These are phyloP conservation scores for Anaspis maculata DNA, from an alignment of 2,888 invertebrate genomes.

Conservation along the genomic window DNA sequence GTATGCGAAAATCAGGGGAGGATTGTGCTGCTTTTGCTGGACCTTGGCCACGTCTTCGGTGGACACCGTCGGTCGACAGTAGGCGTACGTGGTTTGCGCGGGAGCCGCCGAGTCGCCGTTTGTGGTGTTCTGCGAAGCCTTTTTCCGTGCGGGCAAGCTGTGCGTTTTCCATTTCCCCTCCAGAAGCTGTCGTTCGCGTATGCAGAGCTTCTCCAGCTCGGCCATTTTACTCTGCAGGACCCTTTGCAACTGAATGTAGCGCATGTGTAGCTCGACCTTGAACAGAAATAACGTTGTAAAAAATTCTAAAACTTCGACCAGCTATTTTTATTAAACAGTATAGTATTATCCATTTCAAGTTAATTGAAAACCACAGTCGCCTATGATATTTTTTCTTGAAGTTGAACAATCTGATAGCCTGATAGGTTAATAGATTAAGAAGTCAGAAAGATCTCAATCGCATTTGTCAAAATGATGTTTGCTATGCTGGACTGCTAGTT, in stretches of 20 bases:
- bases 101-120: slow-evolving; percentile 46
- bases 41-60: slow-evolving; percentile 66
- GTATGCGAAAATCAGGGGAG: slow-evolving; percentile 40
- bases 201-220: slow-evolving; percentile 72
- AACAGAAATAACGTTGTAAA: too few species aligned
- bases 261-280: slow-evolving; percentile 82
- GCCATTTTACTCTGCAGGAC: slow-evolving; percentile 75
- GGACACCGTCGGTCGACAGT: slow-evolving; percentile 70
- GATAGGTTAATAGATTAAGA: too few species aligned
- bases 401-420: too few species aligned
- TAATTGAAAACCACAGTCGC: too few species aligned
- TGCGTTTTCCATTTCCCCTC: slow-evolving; percentile 87
- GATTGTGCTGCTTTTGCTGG: slow-evolving; percentile 28
- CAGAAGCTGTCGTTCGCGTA: slow-evolving; percentile 73
- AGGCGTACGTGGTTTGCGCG: slow-evolving; percentile 45
- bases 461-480: too few species aligned
- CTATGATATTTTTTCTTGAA: too few species aligned
- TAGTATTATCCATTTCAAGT: too few species aligned
- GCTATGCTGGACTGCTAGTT: too few species aligned
- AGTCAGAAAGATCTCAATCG: too few species aligned
- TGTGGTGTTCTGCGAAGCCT: slow-evolving; percentile 53
- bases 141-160: slow-evolving; percentile 77
- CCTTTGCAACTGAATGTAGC: slow-evolving; percentile 83
- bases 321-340: too few species aligned
- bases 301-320: too few species aligned